These are phyloP conservation scores for Stegodyphus dumicola DNA, from an alignment of 1,140 invertebrate genomes.

Conservation along the genomic window DNA sequence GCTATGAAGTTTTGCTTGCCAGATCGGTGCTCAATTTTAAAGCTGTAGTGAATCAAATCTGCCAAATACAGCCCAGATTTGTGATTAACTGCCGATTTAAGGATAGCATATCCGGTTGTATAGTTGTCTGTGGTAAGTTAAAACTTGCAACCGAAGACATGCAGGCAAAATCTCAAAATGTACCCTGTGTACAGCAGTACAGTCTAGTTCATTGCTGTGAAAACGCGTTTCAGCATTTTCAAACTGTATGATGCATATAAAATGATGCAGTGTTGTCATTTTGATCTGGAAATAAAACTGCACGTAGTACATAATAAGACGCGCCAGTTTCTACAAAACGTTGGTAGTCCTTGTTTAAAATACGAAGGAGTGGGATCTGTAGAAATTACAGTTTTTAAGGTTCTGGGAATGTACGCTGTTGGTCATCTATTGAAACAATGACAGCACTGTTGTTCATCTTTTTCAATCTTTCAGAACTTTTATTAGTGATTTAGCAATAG, in stretches of 20 bases:
- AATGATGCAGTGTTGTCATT: not conserved
- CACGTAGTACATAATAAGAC: constrained; percentile 19
- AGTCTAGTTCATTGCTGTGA: not conserved
- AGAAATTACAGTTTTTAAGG: constrained; percentile 4
- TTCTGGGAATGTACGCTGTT: constrained; percentile 15
- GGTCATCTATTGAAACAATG: constrained; percentile 7
- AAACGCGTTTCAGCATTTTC: not conserved
- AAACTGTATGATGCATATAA: constrained; percentile 11
- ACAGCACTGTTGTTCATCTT: not conserved
- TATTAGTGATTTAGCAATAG: not conserved
- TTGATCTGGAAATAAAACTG: constrained; percentile 12
- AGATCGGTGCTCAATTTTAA: no score
- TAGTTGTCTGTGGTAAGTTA: no score
- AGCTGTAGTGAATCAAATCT: no score
- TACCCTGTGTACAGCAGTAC: no score
- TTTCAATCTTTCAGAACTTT: not conserved
- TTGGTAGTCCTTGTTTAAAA: constrained; percentile 19
- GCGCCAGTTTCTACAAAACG: constrained; percentile 18
- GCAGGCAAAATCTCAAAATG: no score
- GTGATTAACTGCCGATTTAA: no score
- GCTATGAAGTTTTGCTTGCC: no score
- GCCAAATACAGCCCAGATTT: no score
- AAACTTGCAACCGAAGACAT: no score
- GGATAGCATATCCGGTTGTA: no score
- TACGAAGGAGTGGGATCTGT: constrained; percentile 1